phyloP scores from a whole-genome alignment of 2,797 vertebrate genomes.

The Cossypha polioptera region DNA sequence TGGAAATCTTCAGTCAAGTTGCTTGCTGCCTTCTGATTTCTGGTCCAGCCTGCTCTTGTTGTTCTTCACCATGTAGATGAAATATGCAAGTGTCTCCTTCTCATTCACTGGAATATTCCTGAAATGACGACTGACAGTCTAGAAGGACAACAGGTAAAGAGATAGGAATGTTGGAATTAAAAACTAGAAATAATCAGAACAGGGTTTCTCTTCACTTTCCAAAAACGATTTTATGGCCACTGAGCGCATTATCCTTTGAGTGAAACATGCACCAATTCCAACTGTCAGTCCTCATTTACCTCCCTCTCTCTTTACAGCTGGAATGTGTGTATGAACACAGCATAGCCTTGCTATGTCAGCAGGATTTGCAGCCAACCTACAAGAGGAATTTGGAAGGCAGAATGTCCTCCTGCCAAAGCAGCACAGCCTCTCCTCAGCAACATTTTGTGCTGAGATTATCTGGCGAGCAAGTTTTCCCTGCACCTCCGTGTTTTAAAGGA shows the following conservation, averaged over 20 bases:
- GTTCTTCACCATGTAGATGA: conserved; percentile 99
- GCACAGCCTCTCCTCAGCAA: background rate
- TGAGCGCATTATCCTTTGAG: background rate
- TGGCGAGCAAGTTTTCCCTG: background rate
- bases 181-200: background rate
- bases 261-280: conserved; percentile 43
- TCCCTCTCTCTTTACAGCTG: conserved; percentile 41
- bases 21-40: conserved; percentile 90
- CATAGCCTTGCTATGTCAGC: conserved; percentile 31
- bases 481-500: background rate
- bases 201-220: background rate
- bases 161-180: conserved; percentile 18
- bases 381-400: conserved; percentile 53
- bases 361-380: conserved; percentile 51
- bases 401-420: conserved; percentile 45
- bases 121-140: conserved; percentile 99
- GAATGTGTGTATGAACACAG: background rate
- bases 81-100: conserved; percentile 97
- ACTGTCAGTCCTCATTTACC: conserved; percentile 56
- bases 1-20: conserved; percentile 85
- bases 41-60: conserved; percentile 97
- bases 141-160: conserved; percentile 4
- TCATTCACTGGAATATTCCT: conserved; percentile 98
- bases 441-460: background rate
- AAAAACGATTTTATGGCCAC: background rate